A percentile compares a stretch with the other conserved stretches of the same genome.
Conservation (phyloP, 2,113 vertebrate genomes). For the Dicentrarchus labrax region DNA sequence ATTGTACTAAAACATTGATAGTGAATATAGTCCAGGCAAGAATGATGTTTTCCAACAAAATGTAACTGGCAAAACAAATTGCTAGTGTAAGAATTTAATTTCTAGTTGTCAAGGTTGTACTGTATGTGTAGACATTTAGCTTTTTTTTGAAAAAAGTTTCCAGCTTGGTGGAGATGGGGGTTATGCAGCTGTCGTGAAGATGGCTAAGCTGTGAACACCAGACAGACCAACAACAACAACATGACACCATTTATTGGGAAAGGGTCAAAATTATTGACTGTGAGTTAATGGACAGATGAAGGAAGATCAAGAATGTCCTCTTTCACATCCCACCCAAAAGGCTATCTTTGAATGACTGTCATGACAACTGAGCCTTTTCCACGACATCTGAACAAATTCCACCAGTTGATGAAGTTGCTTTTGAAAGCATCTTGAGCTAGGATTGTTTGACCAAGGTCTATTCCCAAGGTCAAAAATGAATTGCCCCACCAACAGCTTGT, state of each 20-base stretch:
- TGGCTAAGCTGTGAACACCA: background rate
- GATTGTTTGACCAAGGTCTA: background rate
- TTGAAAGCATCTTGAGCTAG: background rate
- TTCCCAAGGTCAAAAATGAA: too few species aligned
- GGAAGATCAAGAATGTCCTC: background rate
- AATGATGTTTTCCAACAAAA: background rate
- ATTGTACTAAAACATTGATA: background rate
- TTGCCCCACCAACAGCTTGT: too few species aligned
- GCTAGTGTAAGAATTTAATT: background rate
- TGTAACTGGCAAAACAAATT: background rate
- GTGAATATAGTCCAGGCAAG: background rate
- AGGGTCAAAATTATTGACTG: background rate
- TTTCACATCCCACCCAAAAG: background rate
- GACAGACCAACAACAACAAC: background rate
- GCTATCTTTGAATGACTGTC: background rate
- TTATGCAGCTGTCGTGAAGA: background rate
- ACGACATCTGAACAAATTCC: too few species aligned
- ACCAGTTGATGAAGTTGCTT: background rate
- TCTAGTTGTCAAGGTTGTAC: background rate
- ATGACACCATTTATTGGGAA: background rate
- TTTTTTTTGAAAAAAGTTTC: too few species aligned
- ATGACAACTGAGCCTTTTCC: background rate
- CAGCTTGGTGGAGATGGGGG: background rate
- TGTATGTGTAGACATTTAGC: background rate
- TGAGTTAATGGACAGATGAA: background rate